Percentiles rank a stretch among this genome's conserved stretches.
Conservation (phyloP, 2,888 invertebrate species). For the Synanthedon tipuliformis region DNA sequence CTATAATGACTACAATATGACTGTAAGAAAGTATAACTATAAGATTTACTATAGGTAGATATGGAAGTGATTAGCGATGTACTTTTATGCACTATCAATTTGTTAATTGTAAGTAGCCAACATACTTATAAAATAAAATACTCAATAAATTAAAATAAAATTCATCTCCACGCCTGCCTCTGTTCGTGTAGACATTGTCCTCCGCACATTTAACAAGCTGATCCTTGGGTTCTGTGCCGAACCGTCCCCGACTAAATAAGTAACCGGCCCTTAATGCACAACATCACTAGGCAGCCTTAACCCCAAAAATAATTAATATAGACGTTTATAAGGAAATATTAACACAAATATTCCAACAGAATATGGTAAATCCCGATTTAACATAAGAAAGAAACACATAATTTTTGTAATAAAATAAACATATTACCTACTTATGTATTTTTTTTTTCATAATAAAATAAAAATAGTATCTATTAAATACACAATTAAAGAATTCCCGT, state of each 20-base stretch:
- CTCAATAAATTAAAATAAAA: neutral
- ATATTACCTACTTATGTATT: too few relatives aligned
- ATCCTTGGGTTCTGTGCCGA: constrained; percentile 22
- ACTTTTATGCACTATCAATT: neutral
- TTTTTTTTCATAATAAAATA: too few relatives aligned
- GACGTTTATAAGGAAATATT: neutral
- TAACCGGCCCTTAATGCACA: constrained; percentile 6
- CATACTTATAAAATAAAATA: neutral
- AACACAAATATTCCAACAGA: too few relatives aligned
- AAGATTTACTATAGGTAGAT: too few relatives aligned
- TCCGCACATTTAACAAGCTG: constrained; percentile 57
- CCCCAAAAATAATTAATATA: neutral
- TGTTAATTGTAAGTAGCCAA: neutral
- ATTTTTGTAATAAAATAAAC: too few relatives aligned
- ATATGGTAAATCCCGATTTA: too few relatives aligned
- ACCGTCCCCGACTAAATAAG: constrained; percentile 20
- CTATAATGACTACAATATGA: too few relatives aligned
- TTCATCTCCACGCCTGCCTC: constrained; percentile 16
- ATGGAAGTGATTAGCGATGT: too few relatives aligned
- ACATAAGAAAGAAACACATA: too few relatives aligned
- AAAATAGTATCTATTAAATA: too few relatives aligned
- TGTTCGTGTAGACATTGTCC: constrained; percentile 36
- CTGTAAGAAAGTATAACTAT: too few relatives aligned
- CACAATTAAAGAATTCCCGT: too few relatives aligned
- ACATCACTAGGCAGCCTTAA: neutral